Conservation (phyloP, 2,113 vertebrate genomes). For the Lucifuga dentata region DNA sequence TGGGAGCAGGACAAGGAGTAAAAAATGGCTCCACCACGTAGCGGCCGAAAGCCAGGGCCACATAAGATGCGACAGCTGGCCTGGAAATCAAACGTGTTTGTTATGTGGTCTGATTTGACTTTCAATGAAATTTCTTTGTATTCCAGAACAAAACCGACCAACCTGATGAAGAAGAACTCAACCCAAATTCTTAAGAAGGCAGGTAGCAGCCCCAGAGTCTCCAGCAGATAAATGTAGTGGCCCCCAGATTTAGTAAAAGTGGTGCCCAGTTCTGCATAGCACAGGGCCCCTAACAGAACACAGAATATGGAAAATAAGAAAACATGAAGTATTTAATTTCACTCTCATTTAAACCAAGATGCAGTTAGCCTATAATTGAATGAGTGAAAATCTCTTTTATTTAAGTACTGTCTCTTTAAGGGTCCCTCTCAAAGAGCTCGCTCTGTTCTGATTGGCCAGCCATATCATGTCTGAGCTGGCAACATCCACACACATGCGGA, state of each 20-base stretch:
- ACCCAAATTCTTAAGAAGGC: slow-evolving; percentile 89
- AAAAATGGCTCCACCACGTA: slow-evolving; percentile 90
- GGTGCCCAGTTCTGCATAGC: slow-evolving; percentile 91
- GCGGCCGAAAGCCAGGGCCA: slow-evolving; percentile 88
- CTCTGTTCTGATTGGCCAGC: no score
- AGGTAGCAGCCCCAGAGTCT: slow-evolving; percentile 88
- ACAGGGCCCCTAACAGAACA: slow-evolving; percentile 84
- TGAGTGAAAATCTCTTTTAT: no score
- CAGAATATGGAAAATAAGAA: background rate
- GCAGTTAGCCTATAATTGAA: no score
- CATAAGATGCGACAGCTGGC: slow-evolving; percentile 86
- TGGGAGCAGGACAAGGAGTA: slow-evolving; percentile 85
- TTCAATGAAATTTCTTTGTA: background rate
- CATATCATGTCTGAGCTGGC: no score
- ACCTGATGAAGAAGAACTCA: slow-evolving; percentile 90
- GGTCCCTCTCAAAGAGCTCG: no score
- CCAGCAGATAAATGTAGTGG: slow-evolving; percentile 90
- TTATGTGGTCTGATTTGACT: background rate
- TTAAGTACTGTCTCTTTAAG: no score
- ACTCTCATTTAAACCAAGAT: no score
- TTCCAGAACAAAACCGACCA: background rate
- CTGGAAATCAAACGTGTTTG: slow-evolving; percentile 61
- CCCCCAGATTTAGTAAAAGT: slow-evolving; percentile 90
- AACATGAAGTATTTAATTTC: no score
- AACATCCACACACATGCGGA: no score